Evolutionary conservation across 2,888 invertebrate genomes (phyloP), one percentile per base, ranked within the genome.

Genomic region (Sicus ferrugineus): DNA sequence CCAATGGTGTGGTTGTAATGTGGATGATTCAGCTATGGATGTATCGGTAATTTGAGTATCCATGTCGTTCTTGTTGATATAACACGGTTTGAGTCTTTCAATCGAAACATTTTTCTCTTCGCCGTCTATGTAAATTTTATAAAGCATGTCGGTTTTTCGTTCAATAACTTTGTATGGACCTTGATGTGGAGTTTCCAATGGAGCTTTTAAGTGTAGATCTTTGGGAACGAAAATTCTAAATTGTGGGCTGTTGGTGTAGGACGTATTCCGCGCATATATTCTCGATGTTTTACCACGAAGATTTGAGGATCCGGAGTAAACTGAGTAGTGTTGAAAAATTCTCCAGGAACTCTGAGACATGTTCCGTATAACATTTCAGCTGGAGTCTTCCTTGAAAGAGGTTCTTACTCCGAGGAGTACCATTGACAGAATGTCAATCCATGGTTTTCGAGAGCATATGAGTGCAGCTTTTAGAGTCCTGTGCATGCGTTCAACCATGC

Each of bases 291-390:
- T 31, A 34, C 50, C 2, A 65, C 2, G 23, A 65, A 65, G 7
- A 23, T 31, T 14, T 38, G 54, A 4, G 65, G 65, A 16, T 58
- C 58, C 21, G 56, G 54, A 42, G 67, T 23, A 16, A 16, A 34
- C 19, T 67, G 38, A 21, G 34, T 54, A 16, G 56, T 28, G 19
- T 30, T 19, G 23, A 75, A 73, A 70, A 76, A 73, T 23, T 75
- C 72, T 0, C 69, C 70, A 21, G 73, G 81, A 7, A 84, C 38
- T 2, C 76, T 73, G 5, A 83, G 63, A 0, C 73, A 58, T 46
- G 73, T 71, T 0, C 83, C 81, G 63, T 79, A 81, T 0, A 82
- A 73, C 59, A 84, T 67, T 52, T 82, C 78, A 0, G 81, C 78
- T 30, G 73, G 68, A n/a, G 72, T 72, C 73, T 38, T 71, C 70